Evolutionary conservation across 2,113 vertebrate genomes (phyloP).

Genomic region (Cyanocitta stelleri): DNA sequence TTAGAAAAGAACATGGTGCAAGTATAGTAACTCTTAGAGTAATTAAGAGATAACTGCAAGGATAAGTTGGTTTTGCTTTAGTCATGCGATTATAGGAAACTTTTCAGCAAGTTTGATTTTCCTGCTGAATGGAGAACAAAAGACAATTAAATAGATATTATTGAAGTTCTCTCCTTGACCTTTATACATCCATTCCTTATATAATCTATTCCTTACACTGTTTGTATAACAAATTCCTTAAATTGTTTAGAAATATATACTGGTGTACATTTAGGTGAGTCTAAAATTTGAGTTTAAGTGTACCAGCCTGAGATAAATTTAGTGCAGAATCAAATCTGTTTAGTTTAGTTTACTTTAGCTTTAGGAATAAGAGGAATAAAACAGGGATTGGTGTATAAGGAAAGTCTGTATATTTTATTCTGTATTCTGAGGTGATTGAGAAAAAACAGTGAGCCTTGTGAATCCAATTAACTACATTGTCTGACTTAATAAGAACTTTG

Average conservation of each 20-base stretch:
- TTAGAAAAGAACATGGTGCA: neutral
- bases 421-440: neutral
- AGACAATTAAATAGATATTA: neutral
- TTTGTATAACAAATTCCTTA: neutral
- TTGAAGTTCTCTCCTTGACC: neutral
- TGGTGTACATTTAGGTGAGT: rapidly evolving
- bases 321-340: neutral
- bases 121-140: neutral
- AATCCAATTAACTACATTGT: neutral
- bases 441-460: neutral
- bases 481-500: neutral
- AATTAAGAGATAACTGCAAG: neutral
- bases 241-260: neutral
- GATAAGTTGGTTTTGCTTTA: neutral
- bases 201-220: neutral
- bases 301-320: neutral
- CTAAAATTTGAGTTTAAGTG: neutral
- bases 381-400: neutral
- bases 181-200: neutral
- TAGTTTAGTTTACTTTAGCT: neutral
- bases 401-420: neutral
- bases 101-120: neutral
- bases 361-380: neutral
- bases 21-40: neutral
- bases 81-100: neutral